Percentiles rank a stretch among this genome's conserved stretches.
phyloP scores from a whole-genome alignment of 2,888 invertebrate species.

The Spisula subtruncata region DNA sequence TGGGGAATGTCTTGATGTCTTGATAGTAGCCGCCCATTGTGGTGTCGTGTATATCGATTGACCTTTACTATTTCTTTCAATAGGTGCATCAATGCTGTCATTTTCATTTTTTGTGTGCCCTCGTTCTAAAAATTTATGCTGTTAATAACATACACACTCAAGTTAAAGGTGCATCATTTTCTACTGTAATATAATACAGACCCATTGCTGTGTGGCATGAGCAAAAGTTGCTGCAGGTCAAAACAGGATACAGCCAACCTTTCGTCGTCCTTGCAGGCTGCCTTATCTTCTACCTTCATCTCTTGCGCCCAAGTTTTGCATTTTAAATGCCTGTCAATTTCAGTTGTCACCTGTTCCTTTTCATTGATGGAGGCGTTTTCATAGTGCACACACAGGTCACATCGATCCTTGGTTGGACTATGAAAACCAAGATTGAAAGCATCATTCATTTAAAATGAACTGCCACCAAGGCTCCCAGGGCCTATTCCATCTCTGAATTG shows the following conservation, averaged over 20 bases:
- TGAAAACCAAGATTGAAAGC: slow-evolving; percentile 68
- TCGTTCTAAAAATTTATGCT: neutral
- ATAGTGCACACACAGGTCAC: slow-evolving; percentile 57
- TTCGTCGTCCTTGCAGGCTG: slow-evolving; percentile 12
- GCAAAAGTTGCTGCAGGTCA: slow-evolving; percentile 59
- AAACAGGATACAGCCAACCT: slow-evolving; percentile 53
- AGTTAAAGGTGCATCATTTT: neutral
- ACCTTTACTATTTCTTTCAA: slow-evolving; percentile 12
- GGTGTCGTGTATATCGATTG: neutral
- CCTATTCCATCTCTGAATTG: too few relatives aligned
- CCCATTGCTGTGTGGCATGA: slow-evolving; percentile 59
- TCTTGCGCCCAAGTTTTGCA: slow-evolving; percentile 40
- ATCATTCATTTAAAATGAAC: slow-evolving; percentile 50
- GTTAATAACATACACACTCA: neutral
- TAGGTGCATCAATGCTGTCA: neutral
- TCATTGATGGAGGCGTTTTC: slow-evolving; percentile 32
- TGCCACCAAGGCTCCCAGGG: too few relatives aligned
- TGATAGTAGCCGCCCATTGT: slow-evolving; percentile 20
- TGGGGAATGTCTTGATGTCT: neutral
- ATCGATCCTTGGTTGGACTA: slow-evolving; percentile 65
- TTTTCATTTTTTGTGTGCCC: slow-evolving; percentile 7
- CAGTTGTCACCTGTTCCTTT: neutral
- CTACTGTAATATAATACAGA: slow-evolving; percentile 57
- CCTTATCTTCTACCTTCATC: slow-evolving; percentile 40
- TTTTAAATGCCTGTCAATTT: slow-evolving; percentile 43